Base-by-base conservation (phyloP, 2,888 invertebrate species). In the Trissoscelio sp. region DNA sequence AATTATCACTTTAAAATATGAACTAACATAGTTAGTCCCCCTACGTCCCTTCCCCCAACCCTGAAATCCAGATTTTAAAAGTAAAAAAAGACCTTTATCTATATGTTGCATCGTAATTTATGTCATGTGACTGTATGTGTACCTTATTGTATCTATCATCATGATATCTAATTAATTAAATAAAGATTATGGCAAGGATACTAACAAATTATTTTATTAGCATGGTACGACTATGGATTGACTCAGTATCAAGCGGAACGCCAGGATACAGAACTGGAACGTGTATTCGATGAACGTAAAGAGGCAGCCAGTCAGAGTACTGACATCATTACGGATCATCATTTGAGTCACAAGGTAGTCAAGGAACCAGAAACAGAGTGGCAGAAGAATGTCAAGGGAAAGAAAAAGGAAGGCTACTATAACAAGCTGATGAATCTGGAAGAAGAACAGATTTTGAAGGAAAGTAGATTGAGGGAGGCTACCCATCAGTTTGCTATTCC, bases 141-240 rank as follows among this genome's bases (percentile, higher is more conserved):
- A 69, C 46, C 14, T 31, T 46, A 60, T 11, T 44, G 1, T 44
- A 44, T 28, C 1, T 18, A 9, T 34, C n/a, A n/a, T n/a, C n/a
- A n/a, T n/a, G n/a, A n/a, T n/a, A n/a, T n/a, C n/a, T n/a, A n/a
- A n/a, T n/a, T n/a, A n/a, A n/a, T n/a, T n/a, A n/a, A n/a, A n/a
- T n/a, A n/a, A n/a, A n/a, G n/a, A n/a, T n/a, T n/a, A n/a, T n/a
- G n/a, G n/a, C n/a, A n/a, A n/a, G 58, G 55, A 53, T 48, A 31
- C 39, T 67, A 58, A 74, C 12, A 51, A 57, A 46, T 39, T 55
- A 85, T 87, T 88, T 88, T 86, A 90, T 85, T 92, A 96, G 97
- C 97, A 88, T 98, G 97, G 97, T 98, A 98, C 93, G 97, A 98
- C 93, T 94, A 94, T 90, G 97, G 96, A 91, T 94, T 97, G 90